phyloP scores from a whole-genome alignment of 2,113 vertebrate species.

The Capricornis sumatraensis region DNA sequence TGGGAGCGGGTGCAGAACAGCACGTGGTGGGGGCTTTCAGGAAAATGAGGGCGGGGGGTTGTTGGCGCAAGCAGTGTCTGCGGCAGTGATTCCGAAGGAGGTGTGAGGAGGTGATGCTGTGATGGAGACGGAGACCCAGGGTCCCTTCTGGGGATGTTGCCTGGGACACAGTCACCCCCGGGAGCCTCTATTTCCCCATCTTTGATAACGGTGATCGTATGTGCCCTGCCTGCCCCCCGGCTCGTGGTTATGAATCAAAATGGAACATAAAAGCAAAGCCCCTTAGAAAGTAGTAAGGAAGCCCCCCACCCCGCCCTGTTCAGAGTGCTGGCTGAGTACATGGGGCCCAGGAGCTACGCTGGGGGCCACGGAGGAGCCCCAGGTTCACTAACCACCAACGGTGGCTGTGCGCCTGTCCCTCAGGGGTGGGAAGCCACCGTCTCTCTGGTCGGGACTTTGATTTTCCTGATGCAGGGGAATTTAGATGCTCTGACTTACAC shows the following conservation, averaged over 20 bases:
- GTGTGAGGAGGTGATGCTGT: not conserved
- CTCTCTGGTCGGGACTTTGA: not conserved
- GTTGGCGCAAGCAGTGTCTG: not conserved
- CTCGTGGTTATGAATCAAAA: not conserved
- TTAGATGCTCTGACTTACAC: not conserved
- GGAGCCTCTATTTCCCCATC: not conserved
- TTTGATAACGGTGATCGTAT: not conserved
- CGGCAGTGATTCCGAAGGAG: not conserved
- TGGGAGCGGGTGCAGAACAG: not conserved
- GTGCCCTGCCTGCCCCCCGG: not conserved
- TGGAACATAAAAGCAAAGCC: not conserved
- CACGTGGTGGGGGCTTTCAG: fast-evolving
- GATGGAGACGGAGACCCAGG: not conserved
- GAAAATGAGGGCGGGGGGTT: not conserved
- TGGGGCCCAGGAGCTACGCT: fast-evolving
- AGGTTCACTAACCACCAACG: fast-evolving
- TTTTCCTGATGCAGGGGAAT: not conserved
- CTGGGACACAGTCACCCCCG: not conserved
- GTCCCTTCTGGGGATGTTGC: not conserved
- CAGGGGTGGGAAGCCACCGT: not conserved
- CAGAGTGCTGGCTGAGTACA: not conserved
- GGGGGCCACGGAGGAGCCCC: not conserved
- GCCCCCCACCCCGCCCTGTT: fast-evolving
- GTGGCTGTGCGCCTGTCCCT: not conserved
- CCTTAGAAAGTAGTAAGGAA: not conserved